These are phyloP conservation scores for Lampris megalopsis DNA, from an alignment of 2,113 vertebrate genomes.

Conservation along the genomic window DNA sequence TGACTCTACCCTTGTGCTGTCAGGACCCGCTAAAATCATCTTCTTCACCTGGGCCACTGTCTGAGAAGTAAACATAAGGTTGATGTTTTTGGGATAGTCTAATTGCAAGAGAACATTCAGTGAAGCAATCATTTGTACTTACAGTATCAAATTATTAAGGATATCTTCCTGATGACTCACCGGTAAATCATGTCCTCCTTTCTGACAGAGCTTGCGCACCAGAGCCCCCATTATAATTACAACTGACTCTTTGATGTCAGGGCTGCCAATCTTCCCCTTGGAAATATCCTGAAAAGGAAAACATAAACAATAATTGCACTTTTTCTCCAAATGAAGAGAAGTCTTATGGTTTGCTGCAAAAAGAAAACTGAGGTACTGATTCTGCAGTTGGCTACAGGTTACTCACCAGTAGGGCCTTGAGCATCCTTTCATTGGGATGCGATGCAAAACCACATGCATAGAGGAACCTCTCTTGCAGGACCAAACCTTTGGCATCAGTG, in stretches of 20 bases:
- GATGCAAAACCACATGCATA: constrained; percentile 96
- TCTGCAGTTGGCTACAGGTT: background rate
- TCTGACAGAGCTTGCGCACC: constrained; percentile 90
- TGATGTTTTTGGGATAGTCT: no score
- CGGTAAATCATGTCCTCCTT: constrained; percentile 88
- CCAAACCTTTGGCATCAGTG: constrained; percentile 82
- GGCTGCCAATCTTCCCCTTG: constrained; percentile 86
- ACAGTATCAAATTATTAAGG: background rate
- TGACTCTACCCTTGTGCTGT: constrained; percentile 83
- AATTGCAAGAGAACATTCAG: background rate
- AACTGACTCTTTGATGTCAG: constrained; percentile 92
- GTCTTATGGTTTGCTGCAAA: background rate
- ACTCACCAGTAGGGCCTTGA: constrained; percentile 90
- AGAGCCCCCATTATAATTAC: constrained; percentile 93
- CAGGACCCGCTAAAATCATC: constrained; percentile 87
- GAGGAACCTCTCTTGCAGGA: constrained; percentile 94
- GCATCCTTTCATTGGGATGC: constrained; percentile 89
- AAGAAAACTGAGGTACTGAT: background rate
- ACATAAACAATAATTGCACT: no score
- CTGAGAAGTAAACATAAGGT: constrained; percentile 75
- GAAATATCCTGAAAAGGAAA: constrained; percentile 84
- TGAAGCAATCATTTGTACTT: background rate
- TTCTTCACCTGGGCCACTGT: constrained; percentile 89
- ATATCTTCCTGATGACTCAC: constrained; percentile 79
- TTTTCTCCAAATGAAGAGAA: background rate